Evolutionary conservation across 2,797 vertebrate species (phyloP), one percentile per base, ranked within the genome.

Genomic region (Ptychadena robeensis): DNA sequence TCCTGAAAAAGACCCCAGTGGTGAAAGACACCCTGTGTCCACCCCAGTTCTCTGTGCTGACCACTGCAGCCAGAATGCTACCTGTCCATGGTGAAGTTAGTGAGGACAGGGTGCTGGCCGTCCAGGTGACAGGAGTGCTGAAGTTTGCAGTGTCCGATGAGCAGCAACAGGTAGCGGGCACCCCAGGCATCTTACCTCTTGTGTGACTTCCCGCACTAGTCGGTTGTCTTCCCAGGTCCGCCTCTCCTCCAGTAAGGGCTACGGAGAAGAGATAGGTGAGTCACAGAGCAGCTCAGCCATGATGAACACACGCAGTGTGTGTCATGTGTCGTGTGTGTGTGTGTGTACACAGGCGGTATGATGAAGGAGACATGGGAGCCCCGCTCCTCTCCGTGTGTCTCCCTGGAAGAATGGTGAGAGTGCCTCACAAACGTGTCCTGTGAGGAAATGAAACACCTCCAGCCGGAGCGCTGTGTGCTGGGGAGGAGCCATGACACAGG

Each of bases 241-340:
- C 70, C 91, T 91, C 88, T 93, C 92, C 87, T 94, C 94, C 91
- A 89, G 91, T 93, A 98, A 91, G 87, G 95, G 96, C 97, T 98
- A 89, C 91, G 91, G 79, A 81, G 74, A 48, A 85, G 70, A 80
- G 30, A 85, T 18, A 85, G 70, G 78, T 68, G 69, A 75, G 59
- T 61, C 44, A 76, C 38, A 25, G 14, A 8, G 38, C 25, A 14
- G 2, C 9, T 48, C 18, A 74, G n/a, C 37, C 0, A 2, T 73
- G 44, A 61, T 18, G 73, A 31, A 15, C 69, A 64, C 22, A 28
- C 57, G 76, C 77, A 72, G 11, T 74, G 68, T 44, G 3, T 71
- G 67, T 37, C 67, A 37, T 10, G 12, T 34, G n/a, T 10, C 11
- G 69, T 48, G 34, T 40, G 30, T 73, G 53, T n/a, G 38, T 4